Evolutionary conservation across 1,140 invertebrate species (phyloP), one percentile per base, ranked within the genome.

Genomic region (Solen grandis): DNA sequence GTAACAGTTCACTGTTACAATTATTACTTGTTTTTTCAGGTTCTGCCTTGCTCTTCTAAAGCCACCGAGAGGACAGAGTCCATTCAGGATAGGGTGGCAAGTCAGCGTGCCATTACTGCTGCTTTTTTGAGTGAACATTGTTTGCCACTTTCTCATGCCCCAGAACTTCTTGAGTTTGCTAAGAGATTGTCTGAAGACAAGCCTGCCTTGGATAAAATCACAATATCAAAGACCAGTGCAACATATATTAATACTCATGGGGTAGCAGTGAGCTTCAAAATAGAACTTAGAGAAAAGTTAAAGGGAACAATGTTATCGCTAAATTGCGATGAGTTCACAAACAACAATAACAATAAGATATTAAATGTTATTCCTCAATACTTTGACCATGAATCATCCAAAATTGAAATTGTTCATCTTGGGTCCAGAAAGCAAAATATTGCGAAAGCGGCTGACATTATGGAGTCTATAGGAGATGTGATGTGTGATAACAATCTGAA

Each of bases 161-260:
- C 8, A 8, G 41, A 46, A 8, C 41, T 46, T 46, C 8, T 46
- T 19, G 19, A 46, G 19, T 46, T 46, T 46, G 41, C 41, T 46
- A 8, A 46, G 41, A 46, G 60, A 25, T 25, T 81, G 19, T 25
- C n/a, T n/a, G 22, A 59, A n/a, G 69, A 73, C 52, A 65, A 66
- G 36, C 3, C 13, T 27, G 69, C 79, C 5, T 31, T 81, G 41
- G 70, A 52, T 31, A 54, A 73, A 57, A 62, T 38, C 8, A 55
- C 46, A 4, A 50, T 77, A 8, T 65, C 69, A 1, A 46, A 31
- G 52, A 25, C 33, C 5, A 76, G 63, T 60, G 65, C 62, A 19
- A 69, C 63, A 8, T 66, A 82, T 50, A 69, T 54, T 2, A 75
- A 35, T 8, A 66, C 52, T 13, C 70, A 74, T 74, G 79, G 57